phyloP scores from a whole-genome alignment of 1,140 invertebrate species.

The Drosophila kepulauana region DNA sequence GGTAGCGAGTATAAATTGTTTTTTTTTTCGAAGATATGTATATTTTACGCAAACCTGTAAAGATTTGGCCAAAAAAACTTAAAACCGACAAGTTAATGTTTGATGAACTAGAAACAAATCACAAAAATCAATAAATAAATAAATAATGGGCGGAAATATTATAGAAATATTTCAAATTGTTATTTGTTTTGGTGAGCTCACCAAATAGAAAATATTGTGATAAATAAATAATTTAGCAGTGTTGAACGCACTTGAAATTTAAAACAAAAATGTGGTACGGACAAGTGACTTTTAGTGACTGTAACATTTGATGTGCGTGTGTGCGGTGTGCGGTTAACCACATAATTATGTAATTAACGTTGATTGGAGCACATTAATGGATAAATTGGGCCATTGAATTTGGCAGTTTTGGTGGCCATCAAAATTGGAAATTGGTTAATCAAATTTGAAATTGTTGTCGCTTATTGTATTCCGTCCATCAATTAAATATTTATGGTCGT shows the following conservation, averaged over 20 bases:
- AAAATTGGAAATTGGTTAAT: constrained; percentile 47
- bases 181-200: background rate
- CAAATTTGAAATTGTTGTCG: constrained; percentile 34
- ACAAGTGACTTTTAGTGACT: constrained; percentile 4
- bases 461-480: constrained; percentile 9
- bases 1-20: too few relatives aligned
- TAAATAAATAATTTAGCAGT: background rate
- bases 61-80: background rate
- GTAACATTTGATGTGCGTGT: background rate
- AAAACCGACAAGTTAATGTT: background rate
- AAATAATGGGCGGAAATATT: background rate
- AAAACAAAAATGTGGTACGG: background rate
- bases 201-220: background rate
- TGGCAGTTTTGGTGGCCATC: constrained; percentile 14
- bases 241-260: background rate
- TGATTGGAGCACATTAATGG: constrained; percentile 53
- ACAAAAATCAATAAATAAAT: background rate
- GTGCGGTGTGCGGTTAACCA: constrained; percentile 48
- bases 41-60: too few relatives aligned
- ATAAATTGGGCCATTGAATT: constrained; percentile 40
- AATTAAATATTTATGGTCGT: constrained; percentile 46
- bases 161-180: background rate
- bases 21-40: too few relatives aligned
- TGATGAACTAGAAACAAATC: background rate
- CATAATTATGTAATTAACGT: constrained; percentile 53